Conservation (phyloP, 2,797 vertebrate genomes). For the Heterohyrax brucei region DNA sequence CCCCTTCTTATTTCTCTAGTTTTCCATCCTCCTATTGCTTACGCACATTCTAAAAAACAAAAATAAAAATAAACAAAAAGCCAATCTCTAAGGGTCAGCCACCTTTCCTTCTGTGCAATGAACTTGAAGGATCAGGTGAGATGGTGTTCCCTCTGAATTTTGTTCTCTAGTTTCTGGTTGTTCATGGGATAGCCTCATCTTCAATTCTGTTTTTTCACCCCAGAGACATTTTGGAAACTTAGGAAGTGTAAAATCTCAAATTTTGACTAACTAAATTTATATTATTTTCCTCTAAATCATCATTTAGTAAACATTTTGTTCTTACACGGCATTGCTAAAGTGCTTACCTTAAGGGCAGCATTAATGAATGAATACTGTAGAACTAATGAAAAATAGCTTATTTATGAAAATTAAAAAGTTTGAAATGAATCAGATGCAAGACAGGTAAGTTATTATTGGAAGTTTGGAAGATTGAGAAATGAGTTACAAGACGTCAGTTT, state of each 20-base stretch:
- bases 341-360: background rate
- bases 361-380: background rate
- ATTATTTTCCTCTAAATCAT: background rate
- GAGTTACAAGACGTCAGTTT: background rate
- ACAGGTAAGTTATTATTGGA: constrained; percentile 8
- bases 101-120: background rate
- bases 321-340: background rate
- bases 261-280: constrained; percentile 19
- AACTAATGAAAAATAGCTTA: background rate
- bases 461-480: background rate
- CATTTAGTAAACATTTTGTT: background rate
- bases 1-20: background rate
- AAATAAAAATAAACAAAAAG: background rate
- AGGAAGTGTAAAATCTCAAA: constrained; percentile 8
- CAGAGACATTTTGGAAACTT: background rate
- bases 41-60: background rate
- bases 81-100: background rate
- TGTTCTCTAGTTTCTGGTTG: background rate
- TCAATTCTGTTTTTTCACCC: background rate
- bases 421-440: background rate
- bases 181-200: background rate
- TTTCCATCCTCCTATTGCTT: background rate
- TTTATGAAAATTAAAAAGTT: background rate
- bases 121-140: background rate
- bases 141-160: background rate